Evolutionary conservation across 2,888 invertebrate species (phyloP).

Genomic region (Acanthococcus lagerstroemiae): DNA sequence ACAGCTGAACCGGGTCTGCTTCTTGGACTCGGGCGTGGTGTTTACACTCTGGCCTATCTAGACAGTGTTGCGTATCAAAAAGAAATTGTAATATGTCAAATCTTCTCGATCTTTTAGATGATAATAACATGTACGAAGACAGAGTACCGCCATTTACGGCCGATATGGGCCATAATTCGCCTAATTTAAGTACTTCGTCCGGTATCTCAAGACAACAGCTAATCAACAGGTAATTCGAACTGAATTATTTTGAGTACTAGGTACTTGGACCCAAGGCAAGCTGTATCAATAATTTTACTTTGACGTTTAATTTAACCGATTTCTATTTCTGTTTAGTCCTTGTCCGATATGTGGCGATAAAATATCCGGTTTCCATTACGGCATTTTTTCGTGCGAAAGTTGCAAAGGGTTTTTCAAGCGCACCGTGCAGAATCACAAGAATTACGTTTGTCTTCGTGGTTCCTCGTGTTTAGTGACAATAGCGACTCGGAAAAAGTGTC

Average conservation of each 20-base stretch:
- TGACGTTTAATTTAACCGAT: no score
- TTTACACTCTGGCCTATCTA: no score
- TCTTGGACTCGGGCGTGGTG: no score
- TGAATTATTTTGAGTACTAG: no score
- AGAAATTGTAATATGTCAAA: not conserved
- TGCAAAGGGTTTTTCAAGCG: constrained; percentile 98
- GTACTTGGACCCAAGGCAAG: no score
- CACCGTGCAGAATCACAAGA: constrained; percentile 96
- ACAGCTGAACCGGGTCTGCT: no score
- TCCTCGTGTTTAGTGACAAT: constrained; percentile 87
- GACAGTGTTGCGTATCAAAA: no score
- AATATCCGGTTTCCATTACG: constrained; percentile 94
- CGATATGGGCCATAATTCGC: constrained; percentile 40
- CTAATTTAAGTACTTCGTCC: constrained; percentile 50
- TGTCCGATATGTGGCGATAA: constrained; percentile 93
- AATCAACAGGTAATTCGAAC: constrained; percentile 53
- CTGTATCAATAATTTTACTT: no score
- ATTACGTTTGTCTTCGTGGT: constrained; percentile 84
- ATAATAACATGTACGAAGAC: constrained; percentile 37
- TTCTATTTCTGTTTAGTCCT: constrained; percentile 67
- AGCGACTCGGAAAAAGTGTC: constrained; percentile 90
- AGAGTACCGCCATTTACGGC: constrained; percentile 39
- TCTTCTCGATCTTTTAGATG: constrained; percentile 7
- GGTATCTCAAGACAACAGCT: constrained; percentile 81
- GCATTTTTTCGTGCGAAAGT: constrained; percentile 94